Conservation (phyloP, 2,888 invertebrate genomes). For the Sthenelais limicola region DNA sequence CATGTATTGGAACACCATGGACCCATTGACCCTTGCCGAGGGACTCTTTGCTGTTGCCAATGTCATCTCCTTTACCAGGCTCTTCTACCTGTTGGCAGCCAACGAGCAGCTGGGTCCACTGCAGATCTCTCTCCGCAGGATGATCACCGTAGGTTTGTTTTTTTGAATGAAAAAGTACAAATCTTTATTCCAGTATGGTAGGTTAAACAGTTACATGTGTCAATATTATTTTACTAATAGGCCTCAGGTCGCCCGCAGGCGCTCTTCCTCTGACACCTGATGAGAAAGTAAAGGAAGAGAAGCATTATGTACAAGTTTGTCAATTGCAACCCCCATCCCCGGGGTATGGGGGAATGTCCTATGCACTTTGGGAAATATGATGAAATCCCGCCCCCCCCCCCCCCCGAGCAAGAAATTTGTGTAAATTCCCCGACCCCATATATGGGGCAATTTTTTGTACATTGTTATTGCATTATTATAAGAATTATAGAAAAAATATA, state of each 20-base stretch:
- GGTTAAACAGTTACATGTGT: no score
- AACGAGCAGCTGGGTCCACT: constrained; percentile 67
- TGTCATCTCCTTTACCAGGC: constrained; percentile 65
- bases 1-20: constrained; percentile 62
- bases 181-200: not conserved
- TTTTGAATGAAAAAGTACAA: not conserved
- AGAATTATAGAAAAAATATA: no score
- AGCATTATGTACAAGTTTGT: no score
- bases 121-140: constrained; percentile 65
- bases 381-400: no score
- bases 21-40: constrained; percentile 62
- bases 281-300: not conserved
- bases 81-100: constrained; percentile 65
- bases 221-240: not conserved
- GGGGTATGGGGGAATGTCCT: no score
- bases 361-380: no score
- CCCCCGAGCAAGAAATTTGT: no score
- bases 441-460: no score
- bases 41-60: constrained; percentile 65
- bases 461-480: no score
- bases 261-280: not conserved
- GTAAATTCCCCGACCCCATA: no score
- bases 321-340: no score
- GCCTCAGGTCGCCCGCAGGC: not conserved
- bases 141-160: constrained; percentile 59